Evolutionary conservation across 2,113 vertebrate genomes (phyloP), one percentile per base, ranked within the genome.

Genomic region (Cynoglossus semilaevis): DNA sequence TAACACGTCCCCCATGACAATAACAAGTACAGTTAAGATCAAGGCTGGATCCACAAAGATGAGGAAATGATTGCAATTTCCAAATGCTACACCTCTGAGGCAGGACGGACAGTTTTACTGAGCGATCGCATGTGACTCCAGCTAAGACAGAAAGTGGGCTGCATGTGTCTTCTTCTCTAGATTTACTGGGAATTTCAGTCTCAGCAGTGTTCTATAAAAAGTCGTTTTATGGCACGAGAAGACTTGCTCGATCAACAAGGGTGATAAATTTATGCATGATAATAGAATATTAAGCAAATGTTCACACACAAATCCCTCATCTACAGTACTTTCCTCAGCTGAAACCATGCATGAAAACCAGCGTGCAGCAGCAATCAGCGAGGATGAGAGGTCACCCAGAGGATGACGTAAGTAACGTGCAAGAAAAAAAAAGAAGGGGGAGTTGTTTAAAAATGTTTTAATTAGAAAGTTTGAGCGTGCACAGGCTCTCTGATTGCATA

Each of bases 401-500:
- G 68, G 60, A 59, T 5, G 38, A 58, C 64, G 54, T 49, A 50
- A 58, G 55, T 57, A 58, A 49, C 37, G 12, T 38, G 8, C 37
- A 9, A 40, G 9, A 2, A 11, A 13, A 40, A 40, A 40, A 13
- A 11, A n/a, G n/a, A n/a, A n/a, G n/a, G n/a, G 37, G 37, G 12
- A 9, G 12, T 11, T 8, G 9, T 40, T 40, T 40, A 3, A 10
- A 9, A 40, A 13, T 11, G 12, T 9, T 40, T 9, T 40, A 13
- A 9, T 11, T 13, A 40, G 37, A 41, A 40, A 69, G 59, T 69
- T 48, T 52, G 44, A 59, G 59, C 50, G 35, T 65, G 48, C 70
- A 53, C 58, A 64, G 41, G 48, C 18, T 15, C 67, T 72, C 57
- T 53, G 70, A 64, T 80, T 72, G 83, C 74, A 83, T 79, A 76